Evolutionary conservation across 2,888 invertebrate species (phyloP).

Genomic region (Sarcophaga variegata): DNA sequence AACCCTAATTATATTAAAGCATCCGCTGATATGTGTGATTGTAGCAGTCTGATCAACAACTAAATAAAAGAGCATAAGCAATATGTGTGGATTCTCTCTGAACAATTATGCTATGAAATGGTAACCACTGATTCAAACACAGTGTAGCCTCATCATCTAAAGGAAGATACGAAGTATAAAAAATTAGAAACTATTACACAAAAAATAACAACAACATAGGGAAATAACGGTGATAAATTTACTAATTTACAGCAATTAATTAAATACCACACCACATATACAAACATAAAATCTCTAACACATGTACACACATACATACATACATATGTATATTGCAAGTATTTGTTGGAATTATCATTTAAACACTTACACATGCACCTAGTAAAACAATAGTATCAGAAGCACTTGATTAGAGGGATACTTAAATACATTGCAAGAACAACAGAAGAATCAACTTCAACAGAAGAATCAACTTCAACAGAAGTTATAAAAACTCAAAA

Average conservation of each 20-base stretch:
- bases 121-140: too few relatives aligned
- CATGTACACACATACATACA: neutral
- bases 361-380: neutral
- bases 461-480: neutral
- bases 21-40: too few relatives aligned
- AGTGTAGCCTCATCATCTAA: too few relatives aligned
- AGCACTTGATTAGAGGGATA: slow-evolving; percentile 12
- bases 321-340: neutral
- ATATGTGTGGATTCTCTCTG: too few relatives aligned
- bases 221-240: slow-evolving; percentile 42
- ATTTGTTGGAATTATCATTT: neutral
- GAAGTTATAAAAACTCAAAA: neutral
- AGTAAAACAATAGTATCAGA: neutral
- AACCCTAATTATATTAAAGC: too few relatives aligned
- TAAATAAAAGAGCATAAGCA: too few relatives aligned
- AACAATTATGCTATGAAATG: too few relatives aligned
- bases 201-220: too few relatives aligned
- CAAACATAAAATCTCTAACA: too few relatives aligned
- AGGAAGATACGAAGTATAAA: too few relatives aligned
- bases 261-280: neutral
- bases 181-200: neutral
- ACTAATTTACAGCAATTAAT: slow-evolving; percentile 19
- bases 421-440: neutral
- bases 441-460: neutral
- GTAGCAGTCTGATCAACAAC: too few relatives aligned